phyloP scores from a whole-genome alignment of 2,888 invertebrate genomes.

The Rotaria magnacalcarata region DNA sequence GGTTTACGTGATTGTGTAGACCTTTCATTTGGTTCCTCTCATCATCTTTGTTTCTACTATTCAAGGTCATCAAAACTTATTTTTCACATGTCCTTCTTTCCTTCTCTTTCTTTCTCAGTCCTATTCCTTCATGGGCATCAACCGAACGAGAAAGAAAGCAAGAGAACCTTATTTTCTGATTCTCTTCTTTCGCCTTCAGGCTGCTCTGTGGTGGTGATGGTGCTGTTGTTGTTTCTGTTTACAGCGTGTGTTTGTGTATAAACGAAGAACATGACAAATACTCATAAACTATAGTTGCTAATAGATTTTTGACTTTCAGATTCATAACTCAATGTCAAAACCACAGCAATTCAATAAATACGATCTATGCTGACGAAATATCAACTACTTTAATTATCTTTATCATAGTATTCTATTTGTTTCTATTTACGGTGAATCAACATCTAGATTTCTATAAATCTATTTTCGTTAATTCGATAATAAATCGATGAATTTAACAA shows the following conservation, averaged over 20 bases:
- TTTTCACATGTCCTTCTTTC: constrained; percentile 5
- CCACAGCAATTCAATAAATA: neutral
- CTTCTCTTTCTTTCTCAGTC: neutral
- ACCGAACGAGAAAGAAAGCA: neutral
- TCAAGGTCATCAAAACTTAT: constrained; percentile 20
- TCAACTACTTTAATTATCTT: neutral
- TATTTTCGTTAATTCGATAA: neutral
- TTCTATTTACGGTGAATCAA: neutral
- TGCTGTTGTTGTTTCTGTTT: neutral
- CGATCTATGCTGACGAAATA: constrained; percentile 13
- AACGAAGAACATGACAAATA: neutral
- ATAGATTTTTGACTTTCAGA: constrained; percentile 1
- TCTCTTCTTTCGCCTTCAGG: constrained; percentile 10
- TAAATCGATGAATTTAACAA: constrained; percentile 16
- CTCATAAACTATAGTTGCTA: neutral
- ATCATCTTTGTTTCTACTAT: neutral
- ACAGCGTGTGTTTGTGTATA: neutral
- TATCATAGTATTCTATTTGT: neutral
- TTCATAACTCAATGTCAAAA: neutral
- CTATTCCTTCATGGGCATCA: constrained; percentile 10
- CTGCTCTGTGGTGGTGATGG: neutral
- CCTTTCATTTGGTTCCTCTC: neutral
- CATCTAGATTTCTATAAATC: neutral
- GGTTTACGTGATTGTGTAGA: neutral
- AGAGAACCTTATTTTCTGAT: neutral